Percentiles rank a stretch among this genome's conserved stretches.
Conservation (phyloP, 2,113 vertebrate genomes). For the Silurus glanis region DNA sequence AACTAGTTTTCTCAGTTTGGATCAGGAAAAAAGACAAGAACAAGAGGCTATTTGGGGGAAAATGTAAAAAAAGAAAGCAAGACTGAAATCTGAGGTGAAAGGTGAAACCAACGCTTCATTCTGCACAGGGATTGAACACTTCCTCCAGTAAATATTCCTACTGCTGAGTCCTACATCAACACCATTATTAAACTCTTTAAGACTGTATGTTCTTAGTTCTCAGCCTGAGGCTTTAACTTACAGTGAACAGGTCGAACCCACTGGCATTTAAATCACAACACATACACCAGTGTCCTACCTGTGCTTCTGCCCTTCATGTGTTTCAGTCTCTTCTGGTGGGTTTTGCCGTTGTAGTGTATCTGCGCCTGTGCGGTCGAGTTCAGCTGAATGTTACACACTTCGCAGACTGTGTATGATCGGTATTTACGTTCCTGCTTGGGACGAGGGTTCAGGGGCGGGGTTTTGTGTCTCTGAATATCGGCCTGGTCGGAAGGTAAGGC, state of each 20-base stretch:
- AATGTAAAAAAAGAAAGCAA: neutral
- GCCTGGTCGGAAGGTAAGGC: neutral
- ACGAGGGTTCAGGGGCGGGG: conserved; percentile 60
- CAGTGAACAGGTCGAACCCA: neutral
- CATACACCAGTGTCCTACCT: conserved; percentile 43
- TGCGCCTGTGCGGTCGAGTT: conserved; percentile 92
- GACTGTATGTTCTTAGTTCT: neutral
- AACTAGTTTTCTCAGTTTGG: neutral
- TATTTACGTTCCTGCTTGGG: conserved; percentile 83
- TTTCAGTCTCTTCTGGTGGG: conserved; percentile 90
- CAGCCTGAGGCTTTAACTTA: neutral
- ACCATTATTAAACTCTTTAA: neutral
- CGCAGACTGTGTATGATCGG: conserved; percentile 84
- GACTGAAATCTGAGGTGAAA: conserved; percentile 7
- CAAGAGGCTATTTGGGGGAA: neutral
- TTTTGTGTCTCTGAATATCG: conserved; percentile 23
- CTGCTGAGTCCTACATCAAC: neutral
- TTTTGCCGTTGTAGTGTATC: conserved; percentile 94
- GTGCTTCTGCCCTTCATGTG: conserved; percentile 33
- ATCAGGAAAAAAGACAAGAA: neutral
- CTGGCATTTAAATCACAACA: neutral
- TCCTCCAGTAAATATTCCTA: neutral
- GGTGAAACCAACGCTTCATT: neutral
- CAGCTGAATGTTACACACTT: conserved; percentile 93
- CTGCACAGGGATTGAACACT: too few relatives aligned